These are phyloP conservation scores for Serrognathus titanus DNA, from an alignment of 2,888 invertebrate species.

Conservation along the genomic window DNA sequence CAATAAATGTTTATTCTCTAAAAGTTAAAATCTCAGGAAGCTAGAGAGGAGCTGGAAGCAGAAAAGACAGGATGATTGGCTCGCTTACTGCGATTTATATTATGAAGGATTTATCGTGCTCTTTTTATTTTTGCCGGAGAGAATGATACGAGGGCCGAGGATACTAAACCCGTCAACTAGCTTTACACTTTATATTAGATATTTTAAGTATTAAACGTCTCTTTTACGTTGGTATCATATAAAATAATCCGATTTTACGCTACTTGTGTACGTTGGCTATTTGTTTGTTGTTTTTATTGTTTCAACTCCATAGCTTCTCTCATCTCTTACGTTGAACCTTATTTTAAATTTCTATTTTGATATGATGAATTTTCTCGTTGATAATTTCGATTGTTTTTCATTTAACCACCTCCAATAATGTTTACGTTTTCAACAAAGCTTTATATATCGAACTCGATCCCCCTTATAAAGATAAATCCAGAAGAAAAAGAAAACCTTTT, in stretches of 20 bases:
- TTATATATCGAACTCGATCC: no score
- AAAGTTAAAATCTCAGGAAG: slow-evolving; percentile 31
- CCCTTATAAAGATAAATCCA: no score
- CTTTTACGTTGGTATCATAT: slow-evolving; percentile 10
- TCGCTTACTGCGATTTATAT: slow-evolving; percentile 40
- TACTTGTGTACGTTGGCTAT: background rate
- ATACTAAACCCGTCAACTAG: slow-evolving; percentile 21
- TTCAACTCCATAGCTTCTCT: no score
- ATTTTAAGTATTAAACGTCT: slow-evolving; percentile 20
- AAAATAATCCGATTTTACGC: slow-evolving; percentile 1
- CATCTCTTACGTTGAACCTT: no score
- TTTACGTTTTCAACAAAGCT: no score
- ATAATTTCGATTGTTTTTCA: no score
- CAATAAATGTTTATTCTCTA: slow-evolving; percentile 35
- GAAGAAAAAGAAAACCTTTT: no score
- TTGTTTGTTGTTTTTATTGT: background rate
- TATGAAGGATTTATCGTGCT: slow-evolving; percentile 41
- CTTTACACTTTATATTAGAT: slow-evolving; percentile 16
- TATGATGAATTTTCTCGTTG: no score
- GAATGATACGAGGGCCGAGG: slow-evolving; percentile 15
- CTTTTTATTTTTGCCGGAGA: slow-evolving; percentile 27
- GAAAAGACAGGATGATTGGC: slow-evolving; percentile 38
- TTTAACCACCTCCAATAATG: no score
- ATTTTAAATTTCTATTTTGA: no score
- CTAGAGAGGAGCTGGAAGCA: slow-evolving; percentile 26